Evolutionary conservation across 37 sponge, comb jelly and placozoan species (phyloP), one percentile per base, ranked within the genome.

Genomic region (Ianthella basta): DNA sequence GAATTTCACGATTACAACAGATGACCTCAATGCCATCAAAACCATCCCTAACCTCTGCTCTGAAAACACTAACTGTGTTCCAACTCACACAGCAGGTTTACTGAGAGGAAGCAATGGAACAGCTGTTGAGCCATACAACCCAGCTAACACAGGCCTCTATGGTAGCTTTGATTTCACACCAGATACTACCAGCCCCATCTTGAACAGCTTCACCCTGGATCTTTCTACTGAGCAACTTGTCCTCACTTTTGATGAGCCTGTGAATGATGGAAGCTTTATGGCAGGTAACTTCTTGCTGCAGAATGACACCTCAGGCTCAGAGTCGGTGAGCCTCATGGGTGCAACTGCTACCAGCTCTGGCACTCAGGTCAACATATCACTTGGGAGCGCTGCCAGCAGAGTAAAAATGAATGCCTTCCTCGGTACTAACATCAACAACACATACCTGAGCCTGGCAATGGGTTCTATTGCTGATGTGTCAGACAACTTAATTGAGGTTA

Each of bases 1-100:
- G 12, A 53, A 72, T 15, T 87, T 94, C 55, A 20, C 19, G 5
- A 36, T 97, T 19, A 24, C 81, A 23, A 40, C 33, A 4, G 68
- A 72, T 3, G 97, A 97, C 85, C 86, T 94, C 44, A 90, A 93
- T 60, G 84, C 50, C 30, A 86, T 97, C 44, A 97, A 97, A 68
- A 59, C 77, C 29, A 29, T 23, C 6, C 55, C 37, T 5, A 84
- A 60, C 37, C 87, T 97, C 20, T 97, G 97, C 66, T 84, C 92
- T 38, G 63, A 70, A 23, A 15, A 10, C 16, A 89, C 87, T 38
- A 90, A 94, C 84, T 97, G 97, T 79, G 87, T 91, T 15, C 90
- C 92, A 12, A 80, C 54, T n/a, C 86, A 83, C 82, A 78, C 73
- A 25, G 72, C 34, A 18, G 70, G 57, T 18, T 90, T 93, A 54